Evolutionary conservation across 2,797 vertebrate genomes (phyloP).

Genomic region (Spinibarbus caldwelli): DNA sequence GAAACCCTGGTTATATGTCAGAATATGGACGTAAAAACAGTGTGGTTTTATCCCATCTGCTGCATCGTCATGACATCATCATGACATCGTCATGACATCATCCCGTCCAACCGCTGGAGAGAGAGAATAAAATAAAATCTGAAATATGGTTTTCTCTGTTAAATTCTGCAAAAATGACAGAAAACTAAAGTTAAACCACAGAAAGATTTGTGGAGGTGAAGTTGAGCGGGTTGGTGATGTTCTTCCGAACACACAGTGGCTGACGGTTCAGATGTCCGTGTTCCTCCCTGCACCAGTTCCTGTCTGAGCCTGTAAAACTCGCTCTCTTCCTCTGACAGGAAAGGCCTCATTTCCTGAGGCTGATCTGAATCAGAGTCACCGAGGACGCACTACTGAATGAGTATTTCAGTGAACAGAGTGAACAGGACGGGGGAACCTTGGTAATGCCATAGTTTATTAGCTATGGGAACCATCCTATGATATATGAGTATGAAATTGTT

Average conservation of each 20-base stretch:
- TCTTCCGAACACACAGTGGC: neutral
- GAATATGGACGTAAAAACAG: neutral
- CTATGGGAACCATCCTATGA: no score
- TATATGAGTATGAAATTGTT: neutral
- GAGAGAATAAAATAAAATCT: no score
- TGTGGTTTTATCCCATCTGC: no score
- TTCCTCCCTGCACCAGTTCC: constrained; percentile 50
- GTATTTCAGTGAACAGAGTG: neutral
- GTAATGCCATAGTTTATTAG: neutral
- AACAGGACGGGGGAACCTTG: neutral
- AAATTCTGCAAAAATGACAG: neutral
- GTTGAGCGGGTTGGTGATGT: neutral
- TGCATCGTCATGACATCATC: no score
- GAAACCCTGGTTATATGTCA: neutral
- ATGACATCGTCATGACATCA: neutral
- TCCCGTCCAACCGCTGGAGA: neutral
- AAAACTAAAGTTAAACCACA: neutral
- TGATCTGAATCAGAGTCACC: constrained; percentile 74
- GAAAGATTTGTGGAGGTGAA: neutral
- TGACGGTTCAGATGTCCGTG: neutral
- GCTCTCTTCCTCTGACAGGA: constrained; percentile 76
- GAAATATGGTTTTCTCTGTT: neutral
- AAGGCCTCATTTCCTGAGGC: constrained; percentile 82
- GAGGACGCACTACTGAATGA: constrained; percentile 27
- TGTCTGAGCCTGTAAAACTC: constrained; percentile 33